phyloP scores from a whole-genome alignment of 1,140 invertebrate species.

The Solenopsis fugax region DNA sequence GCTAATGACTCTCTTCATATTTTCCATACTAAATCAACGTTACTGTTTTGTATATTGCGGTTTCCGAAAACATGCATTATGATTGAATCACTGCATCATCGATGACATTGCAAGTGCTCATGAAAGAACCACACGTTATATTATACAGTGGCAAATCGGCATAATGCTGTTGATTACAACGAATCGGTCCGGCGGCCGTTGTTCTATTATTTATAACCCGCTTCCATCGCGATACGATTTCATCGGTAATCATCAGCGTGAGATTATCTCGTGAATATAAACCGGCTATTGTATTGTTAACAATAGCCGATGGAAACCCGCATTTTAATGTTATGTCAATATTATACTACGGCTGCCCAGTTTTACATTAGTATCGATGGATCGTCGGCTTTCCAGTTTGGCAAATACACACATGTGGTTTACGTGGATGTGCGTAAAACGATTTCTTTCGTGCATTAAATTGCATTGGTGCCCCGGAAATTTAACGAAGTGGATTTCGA shows the following conservation, averaged over 20 bases:
- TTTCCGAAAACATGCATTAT: conserved; percentile 22
- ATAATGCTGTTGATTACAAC: conserved; percentile 52
- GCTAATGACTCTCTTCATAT: conserved; percentile 34
- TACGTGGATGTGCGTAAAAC: not conserved
- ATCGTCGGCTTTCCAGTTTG: conserved; percentile 30
- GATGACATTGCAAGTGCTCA: conserved; percentile 42
- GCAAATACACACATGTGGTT: not conserved
- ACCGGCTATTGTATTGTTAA: conserved; percentile 58
- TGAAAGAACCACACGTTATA: conserved; percentile 42
- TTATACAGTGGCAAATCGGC: conserved; percentile 14
- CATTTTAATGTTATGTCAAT: conserved; percentile 62
- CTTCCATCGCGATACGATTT: conserved; percentile 40
- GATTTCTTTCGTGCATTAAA: conserved; percentile 22
- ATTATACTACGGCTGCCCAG: conserved; percentile 38
- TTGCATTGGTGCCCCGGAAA: not conserved
- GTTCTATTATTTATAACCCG: conserved; percentile 47
- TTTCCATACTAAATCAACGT: conserved; percentile 53
- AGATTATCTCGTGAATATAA: conserved; percentile 63
- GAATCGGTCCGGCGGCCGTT: conserved; percentile 2
- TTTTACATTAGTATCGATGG: conserved; percentile 7
- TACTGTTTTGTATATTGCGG: conserved; percentile 27
- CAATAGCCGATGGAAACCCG: conserved; percentile 52
- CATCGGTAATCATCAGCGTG: conserved; percentile 56
- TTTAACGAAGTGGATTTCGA: conserved; percentile 23
- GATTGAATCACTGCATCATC: conserved; percentile 39